A percentile compares a stretch with the other conserved stretches of the same genome.
These are phyloP conservation scores for Hydropsyche tenuis DNA, from an alignment of 1,140 invertebrate species.

Conservation along the genomic window DNA sequence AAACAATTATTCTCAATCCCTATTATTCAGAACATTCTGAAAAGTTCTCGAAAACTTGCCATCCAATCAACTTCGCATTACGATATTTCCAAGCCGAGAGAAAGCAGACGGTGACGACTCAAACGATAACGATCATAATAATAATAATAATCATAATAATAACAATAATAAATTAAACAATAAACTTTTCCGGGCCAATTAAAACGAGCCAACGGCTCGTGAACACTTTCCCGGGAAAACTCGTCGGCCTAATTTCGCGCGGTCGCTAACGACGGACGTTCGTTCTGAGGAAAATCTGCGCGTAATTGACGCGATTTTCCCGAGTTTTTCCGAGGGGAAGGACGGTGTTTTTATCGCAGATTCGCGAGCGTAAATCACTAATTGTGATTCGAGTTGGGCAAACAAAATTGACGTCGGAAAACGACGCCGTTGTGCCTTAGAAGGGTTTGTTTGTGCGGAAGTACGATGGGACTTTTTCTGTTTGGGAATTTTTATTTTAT, in stretches of 20 bases:
- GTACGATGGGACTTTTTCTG: too few species aligned
- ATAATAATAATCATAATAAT: background rate
- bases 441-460: too few species aligned
- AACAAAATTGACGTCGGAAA: too few species aligned
- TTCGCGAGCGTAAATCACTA: background rate
- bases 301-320: constrained; percentile 13
- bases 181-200: background rate
- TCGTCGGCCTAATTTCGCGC: background rate
- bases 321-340: background rate
- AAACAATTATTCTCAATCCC: too few species aligned
- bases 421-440: too few species aligned
- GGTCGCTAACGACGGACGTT: background rate
- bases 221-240: background rate
- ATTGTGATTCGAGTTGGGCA: background rate
- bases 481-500: too few species aligned
- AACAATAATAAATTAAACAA: constrained; percentile 12
- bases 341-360: background rate
- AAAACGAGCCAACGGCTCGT: constrained; percentile 14
- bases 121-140: background rate
- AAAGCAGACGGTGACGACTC: background rate
- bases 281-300: background rate
- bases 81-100: too few species aligned
- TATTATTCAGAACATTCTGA: too few species aligned
- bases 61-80: too few species aligned
- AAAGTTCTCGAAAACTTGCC: too few species aligned